Percentiles rank a stretch among this genome's conserved stretches.
These are phyloP conservation scores for Drosophila anomalata DNA, from an alignment of 2,888 invertebrate genomes.

Conservation along the genomic window DNA sequence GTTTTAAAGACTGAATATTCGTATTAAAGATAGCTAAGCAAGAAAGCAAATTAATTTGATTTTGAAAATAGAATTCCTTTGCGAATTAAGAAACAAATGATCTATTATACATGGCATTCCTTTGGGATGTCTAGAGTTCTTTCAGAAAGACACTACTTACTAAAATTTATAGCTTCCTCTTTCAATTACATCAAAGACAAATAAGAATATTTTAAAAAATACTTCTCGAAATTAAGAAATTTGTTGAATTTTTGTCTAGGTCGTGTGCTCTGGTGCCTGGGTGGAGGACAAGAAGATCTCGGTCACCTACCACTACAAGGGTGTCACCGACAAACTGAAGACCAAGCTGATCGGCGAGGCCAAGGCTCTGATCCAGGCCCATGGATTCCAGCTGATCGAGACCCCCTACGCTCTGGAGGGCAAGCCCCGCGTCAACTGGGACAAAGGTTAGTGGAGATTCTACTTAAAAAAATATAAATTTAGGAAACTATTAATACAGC, in stretches of 20 bases:
- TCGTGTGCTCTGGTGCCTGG: conserved; percentile 90
- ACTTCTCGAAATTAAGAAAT: background rate
- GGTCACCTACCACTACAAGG: conserved; percentile 90
- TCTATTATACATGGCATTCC: background rate
- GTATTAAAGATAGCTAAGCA: too few species aligned
- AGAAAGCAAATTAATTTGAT: too few species aligned
- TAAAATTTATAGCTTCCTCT: background rate
- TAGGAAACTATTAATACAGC: conserved; percentile 16
- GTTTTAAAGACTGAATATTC: too few species aligned
- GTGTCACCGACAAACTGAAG: conserved; percentile 87
- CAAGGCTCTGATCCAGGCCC: conserved; percentile 87
- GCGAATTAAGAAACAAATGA: background rate
- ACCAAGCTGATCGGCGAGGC: conserved; percentile 86
- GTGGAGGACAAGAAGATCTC: conserved; percentile 91
- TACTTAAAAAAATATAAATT: background rate
- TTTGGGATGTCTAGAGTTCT: background rate
- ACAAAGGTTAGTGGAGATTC: conserved; percentile 86
- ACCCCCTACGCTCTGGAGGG: conserved; percentile 91
- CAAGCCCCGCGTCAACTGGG: conserved; percentile 91
- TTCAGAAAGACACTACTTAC: background rate
- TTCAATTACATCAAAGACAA: background rate
- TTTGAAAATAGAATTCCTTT: background rate
- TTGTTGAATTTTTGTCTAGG: conserved; percentile 80
- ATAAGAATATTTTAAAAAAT: background rate
- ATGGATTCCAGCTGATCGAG: conserved; percentile 88